phyloP scores from a whole-genome alignment of 2,888 invertebrate species.

The Agonopterix heracliana region DNA sequence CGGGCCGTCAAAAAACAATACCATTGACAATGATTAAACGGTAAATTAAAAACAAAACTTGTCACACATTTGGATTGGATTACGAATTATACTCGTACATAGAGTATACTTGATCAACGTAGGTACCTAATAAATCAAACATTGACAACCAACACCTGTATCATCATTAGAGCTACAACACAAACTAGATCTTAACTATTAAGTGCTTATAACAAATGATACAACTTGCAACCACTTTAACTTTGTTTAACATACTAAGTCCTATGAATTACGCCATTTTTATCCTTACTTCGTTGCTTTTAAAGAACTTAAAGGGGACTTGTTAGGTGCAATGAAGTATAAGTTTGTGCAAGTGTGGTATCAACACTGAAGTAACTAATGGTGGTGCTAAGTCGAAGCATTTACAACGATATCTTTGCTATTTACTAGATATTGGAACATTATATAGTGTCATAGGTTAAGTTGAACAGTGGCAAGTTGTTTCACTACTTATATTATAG shows the following conservation, averaged over 20 bases:
- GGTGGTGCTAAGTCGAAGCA: not conserved
- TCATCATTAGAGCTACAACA: not conserved
- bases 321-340: no score
- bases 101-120: not conserved
- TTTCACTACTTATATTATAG: no score
- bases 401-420: not conserved
- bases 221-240: not conserved
- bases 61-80: no score
- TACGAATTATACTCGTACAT: no score
- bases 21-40: no score
- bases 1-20: no score
- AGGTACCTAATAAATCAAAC: not conserved
- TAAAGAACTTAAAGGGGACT: no score
- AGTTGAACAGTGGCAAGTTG: not conserved
- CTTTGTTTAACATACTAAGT: no score
- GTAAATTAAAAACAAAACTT: no score
- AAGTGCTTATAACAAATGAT: not conserved
- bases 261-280: no score
- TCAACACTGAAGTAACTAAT: not conserved
- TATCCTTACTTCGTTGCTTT: no score
- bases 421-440: conserved; percentile 11
- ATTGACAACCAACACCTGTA: not conserved
- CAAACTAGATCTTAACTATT: not conserved
- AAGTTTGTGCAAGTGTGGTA: not conserved
- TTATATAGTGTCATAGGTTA: conserved; percentile 14